A percentile compares a stretch with the other conserved stretches of the same genome.
These are phyloP conservation scores for Dinocampus coccinellae DNA, from an alignment of 2,888 invertebrate genomes.

Conservation along the genomic window DNA sequence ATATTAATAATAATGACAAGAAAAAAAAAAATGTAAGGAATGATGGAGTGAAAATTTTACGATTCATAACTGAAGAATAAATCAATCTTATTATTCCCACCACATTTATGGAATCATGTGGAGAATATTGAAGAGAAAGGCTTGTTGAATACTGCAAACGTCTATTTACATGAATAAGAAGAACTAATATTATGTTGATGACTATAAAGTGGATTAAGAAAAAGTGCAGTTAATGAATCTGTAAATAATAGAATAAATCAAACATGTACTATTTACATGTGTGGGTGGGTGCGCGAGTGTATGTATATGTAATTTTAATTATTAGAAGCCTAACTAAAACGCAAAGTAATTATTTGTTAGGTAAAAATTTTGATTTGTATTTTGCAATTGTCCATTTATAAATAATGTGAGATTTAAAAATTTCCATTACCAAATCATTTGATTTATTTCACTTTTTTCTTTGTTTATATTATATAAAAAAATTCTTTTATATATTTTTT, in stretches of 20 bases:
- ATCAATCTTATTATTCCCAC: slow-evolving; percentile 8
- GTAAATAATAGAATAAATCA: not conserved
- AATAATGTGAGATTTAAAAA: not conserved
- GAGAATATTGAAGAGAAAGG: slow-evolving; percentile 3
- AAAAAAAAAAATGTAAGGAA: not conserved
- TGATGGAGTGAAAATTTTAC: not conserved
- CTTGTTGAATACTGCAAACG: not conserved
- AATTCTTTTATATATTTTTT: no score
- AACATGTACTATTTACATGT: not conserved
- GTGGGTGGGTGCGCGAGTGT: no score
- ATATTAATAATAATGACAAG: not conserved
- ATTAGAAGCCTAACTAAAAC: not conserved
- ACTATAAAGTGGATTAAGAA: not conserved
- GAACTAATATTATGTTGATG: no score
- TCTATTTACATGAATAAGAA: no score
- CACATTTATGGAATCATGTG: slow-evolving; percentile 1
- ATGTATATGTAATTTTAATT: not conserved
- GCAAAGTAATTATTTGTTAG: not conserved
- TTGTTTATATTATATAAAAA: not conserved
- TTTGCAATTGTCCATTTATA: not conserved
- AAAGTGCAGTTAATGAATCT: not conserved
- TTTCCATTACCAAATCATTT: not conserved
- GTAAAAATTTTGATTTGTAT: not conserved
- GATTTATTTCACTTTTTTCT: not conserved
- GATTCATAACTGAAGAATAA: not conserved